phyloP scores from a whole-genome alignment of 2,113 vertebrate genomes.

The Pteronura brasiliensis region DNA sequence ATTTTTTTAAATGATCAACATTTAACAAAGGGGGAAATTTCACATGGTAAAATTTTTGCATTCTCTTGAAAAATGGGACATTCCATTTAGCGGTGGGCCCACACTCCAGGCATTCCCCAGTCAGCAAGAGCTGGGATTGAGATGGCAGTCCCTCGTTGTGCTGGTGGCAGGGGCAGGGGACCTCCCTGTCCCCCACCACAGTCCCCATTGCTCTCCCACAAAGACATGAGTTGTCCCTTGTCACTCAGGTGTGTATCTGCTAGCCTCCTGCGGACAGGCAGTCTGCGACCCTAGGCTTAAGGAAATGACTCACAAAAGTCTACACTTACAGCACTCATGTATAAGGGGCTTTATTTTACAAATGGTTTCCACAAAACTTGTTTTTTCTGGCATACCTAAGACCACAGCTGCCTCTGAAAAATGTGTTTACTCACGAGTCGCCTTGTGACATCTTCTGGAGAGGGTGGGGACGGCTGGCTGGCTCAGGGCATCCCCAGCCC shows the following conservation, averaged over 20 bases:
- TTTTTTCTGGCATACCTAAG: background rate
- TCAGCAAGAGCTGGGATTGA: background rate
- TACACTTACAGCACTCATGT: background rate
- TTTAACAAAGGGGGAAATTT: background rate
- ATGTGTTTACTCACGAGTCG: background rate
- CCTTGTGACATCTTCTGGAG: background rate
- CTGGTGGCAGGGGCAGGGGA: too few species aligned
- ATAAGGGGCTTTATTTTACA: background rate
- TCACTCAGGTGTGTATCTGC: background rate
- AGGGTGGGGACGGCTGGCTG: too few species aligned
- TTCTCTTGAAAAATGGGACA: background rate
- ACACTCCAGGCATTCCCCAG: background rate
- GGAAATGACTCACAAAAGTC: background rate
- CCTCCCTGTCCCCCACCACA: rapidly evolving
- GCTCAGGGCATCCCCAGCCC: rapidly evolving
- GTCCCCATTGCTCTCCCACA: background rate
- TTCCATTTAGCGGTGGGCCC: background rate
- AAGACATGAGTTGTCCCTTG: rapidly evolving
- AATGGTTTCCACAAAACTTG: background rate
- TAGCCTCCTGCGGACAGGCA: background rate
- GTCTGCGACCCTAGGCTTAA: background rate
- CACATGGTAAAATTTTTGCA: background rate
- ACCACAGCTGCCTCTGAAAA: background rate
- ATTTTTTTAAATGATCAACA: background rate
- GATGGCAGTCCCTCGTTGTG: rapidly evolving